A percentile compares a stretch with the other conserved stretches of the same genome.
phyloP scores from a whole-genome alignment of 2,797 vertebrate genomes.

The Garrulus glandarius region DNA sequence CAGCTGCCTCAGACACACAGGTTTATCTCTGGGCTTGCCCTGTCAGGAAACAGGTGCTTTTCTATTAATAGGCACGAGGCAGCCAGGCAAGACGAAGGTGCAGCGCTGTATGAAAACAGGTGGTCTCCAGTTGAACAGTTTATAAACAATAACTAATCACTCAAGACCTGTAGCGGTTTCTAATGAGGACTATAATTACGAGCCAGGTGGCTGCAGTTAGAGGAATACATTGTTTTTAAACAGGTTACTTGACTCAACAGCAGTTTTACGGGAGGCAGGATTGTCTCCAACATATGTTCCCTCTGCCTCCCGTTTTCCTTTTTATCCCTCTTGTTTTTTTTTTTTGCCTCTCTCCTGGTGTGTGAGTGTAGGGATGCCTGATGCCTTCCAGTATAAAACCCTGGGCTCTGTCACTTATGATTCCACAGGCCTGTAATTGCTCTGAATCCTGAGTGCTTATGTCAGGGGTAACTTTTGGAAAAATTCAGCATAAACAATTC shows the following conservation, averaged over 20 bases:
- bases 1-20: constrained; percentile 59
- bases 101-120: constrained; percentile 78
- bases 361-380: background rate
- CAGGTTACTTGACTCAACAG: constrained; percentile 67
- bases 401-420: background rate
- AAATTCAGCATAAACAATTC: background rate
- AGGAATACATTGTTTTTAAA: constrained; percentile 66
- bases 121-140: constrained; percentile 77
- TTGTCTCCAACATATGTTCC: constrained; percentile 64
- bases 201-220: constrained; percentile 87
- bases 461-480: background rate
- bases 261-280: constrained; percentile 45
- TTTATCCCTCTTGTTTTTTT: background rate
- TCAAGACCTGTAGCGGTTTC: constrained; percentile 83
- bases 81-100: constrained; percentile 74
- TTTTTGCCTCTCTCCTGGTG: background rate
- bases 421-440: background rate
- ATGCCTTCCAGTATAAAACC: background rate
- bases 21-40: constrained; percentile 61
- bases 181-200: constrained; percentile 74
- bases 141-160: constrained; percentile 83
- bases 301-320: background rate
- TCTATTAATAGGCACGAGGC: constrained; percentile 79
- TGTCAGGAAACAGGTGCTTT: constrained; percentile 87
- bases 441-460: background rate